Evolutionary conservation across 2,888 invertebrate species (phyloP).

Genomic region (Acanthosepion esculentum): DNA sequence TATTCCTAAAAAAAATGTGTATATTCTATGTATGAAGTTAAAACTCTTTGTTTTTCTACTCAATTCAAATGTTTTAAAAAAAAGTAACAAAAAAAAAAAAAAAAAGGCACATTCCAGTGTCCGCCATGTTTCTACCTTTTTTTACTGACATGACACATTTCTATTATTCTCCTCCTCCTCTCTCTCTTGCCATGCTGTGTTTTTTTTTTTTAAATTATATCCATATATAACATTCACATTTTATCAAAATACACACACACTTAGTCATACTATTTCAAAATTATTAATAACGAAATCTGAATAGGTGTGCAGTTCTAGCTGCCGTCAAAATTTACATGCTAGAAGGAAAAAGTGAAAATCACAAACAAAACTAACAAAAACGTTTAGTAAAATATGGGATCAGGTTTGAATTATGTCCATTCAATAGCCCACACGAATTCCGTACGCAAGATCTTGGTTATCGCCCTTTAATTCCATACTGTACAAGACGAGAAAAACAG

Average conservation of each 20-base stretch:
- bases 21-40: background rate
- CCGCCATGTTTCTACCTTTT: background rate
- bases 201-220: background rate
- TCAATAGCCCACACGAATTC: too few relatives aligned
- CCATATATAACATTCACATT: too few relatives aligned
- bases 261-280: background rate
- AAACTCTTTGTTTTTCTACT: conserved; percentile 15
- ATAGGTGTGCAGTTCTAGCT: background rate
- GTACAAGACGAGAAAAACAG: background rate
- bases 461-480: background rate
- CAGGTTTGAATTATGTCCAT: too few relatives aligned
- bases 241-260: background rate
- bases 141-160: background rate
- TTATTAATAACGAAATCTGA: background rate
- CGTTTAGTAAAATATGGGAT: too few relatives aligned
- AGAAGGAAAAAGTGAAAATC: background rate
- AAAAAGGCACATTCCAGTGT: background rate
- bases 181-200: conserved; percentile 5
- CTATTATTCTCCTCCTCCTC: background rate
- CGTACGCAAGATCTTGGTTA: background rate
- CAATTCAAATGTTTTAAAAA: background rate
- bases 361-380: too few relatives aligned
- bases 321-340: background rate
- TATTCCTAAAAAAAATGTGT: conserved; percentile 14
- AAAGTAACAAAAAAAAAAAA: background rate